Base-by-base conservation (phyloP, 1,140 invertebrate genomes). In the Neomicropteryx cornuta region DNA sequence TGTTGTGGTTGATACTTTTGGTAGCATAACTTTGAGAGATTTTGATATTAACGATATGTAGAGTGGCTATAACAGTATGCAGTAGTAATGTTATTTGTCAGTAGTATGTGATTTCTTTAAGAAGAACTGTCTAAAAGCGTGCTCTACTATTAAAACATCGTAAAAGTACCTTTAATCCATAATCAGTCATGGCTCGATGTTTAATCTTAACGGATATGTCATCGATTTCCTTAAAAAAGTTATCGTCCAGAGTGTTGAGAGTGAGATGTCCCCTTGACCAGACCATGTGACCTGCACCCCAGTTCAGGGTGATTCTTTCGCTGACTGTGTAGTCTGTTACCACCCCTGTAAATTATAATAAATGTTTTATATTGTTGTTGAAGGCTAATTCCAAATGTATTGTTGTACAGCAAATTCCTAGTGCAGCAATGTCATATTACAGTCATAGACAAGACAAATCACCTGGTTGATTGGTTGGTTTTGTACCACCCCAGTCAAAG, bases 161-260 rank as follows among this genome's bases (percentile, higher is more conserved):
- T n/a, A n/a, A n/a, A n/a, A n/a, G n/a, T 60, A 82, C 83, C 64
- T 84, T 72, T 38, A 89, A 66, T 2, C 88, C 87, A 68, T 92
- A 92, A 43, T 81, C 76, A 6, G 68, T 63, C 19, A 70, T 49
- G n/a, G 85, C 84, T 44, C 87, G 66, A 37, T 63, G 58, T 52
- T 78, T 80, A 49, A 88, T 88, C 47, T 72, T 66, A 32, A 76
- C 65, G 4, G 85, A 79, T 48, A 90, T 79, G 62, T 91, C 87
- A 35, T 75, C 61, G 8, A 79, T 48, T 23, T 57, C 45, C 38
- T 63, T 61, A 47, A 74, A 75, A 51, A 75, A 63, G 39, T 60
- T 62, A 46, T 75, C 70, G 43, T 57, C 66, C 41, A 74, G 66
- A 46, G 66, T 75, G 58, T 75, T 79, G 41, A 82, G 70, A 16